phyloP scores from a whole-genome alignment of 2,888 invertebrate genomes.

The Anthoptus insignis region DNA sequence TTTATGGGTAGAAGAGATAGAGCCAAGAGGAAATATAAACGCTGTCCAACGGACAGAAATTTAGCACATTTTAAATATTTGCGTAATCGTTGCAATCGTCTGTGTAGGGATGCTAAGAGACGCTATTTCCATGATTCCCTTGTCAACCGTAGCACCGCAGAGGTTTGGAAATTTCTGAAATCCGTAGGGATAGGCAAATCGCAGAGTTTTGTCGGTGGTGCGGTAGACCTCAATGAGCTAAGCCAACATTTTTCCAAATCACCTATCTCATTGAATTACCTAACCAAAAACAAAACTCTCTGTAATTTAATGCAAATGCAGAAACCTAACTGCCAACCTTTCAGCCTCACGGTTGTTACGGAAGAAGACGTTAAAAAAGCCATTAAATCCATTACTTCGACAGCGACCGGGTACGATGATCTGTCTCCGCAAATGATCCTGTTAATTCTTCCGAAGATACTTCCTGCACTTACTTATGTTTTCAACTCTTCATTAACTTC shows the following conservation, averaged over 20 bases:
- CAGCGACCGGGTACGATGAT: no score
- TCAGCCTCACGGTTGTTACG: no score
- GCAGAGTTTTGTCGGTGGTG: background rate
- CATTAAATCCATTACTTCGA: no score
- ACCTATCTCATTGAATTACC: background rate
- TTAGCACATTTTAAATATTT: slow-evolving; percentile 1
- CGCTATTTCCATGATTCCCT: slow-evolving; percentile 9
- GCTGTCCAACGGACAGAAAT: background rate
- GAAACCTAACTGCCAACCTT: no score
- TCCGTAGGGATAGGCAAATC: slow-evolving; percentile 20
- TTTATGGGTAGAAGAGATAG: slow-evolving; percentile 15
- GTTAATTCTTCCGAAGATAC: no score
- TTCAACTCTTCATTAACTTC: no score
- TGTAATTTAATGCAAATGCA: no score
- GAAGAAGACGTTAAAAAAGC: no score
- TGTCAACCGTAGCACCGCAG: background rate
- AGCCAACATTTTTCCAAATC: background rate
- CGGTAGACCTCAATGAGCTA: background rate
- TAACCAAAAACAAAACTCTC: no score
- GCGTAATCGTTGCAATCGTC: slow-evolving; percentile 15
- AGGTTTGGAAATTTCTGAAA: slow-evolving; percentile 16
- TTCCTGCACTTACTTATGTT: no score
- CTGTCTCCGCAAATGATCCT: no score
- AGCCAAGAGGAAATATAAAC: background rate
- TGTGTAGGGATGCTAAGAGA: slow-evolving; percentile 26